Percentiles rank a stretch among this genome's conserved stretches.
Conservation (phyloP, 2,113 vertebrate species). For the Cygnus atratus region DNA sequence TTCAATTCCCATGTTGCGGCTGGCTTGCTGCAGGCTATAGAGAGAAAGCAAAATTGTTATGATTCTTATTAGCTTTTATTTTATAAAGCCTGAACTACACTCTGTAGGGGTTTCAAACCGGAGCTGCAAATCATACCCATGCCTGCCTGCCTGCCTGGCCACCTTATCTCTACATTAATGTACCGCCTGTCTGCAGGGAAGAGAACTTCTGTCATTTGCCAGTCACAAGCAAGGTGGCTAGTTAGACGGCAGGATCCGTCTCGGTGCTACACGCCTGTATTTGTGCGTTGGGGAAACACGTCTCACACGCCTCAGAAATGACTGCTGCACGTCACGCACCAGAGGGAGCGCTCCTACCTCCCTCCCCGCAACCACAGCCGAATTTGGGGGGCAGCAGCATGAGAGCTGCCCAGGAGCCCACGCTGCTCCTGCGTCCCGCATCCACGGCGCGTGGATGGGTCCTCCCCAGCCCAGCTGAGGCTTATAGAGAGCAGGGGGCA, state of each 20-base stretch:
- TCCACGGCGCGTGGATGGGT: accelerated
- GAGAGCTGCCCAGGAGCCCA: neutral
- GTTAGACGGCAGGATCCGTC: neutral
- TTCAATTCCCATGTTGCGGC: conserved; percentile 66
- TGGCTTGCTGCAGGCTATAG: conserved; percentile 66
- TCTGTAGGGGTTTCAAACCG: conserved; percentile 48
- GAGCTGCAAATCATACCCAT: conserved; percentile 49
- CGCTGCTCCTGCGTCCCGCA: accelerated
- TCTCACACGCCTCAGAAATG: neutral
- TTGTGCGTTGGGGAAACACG: neutral
- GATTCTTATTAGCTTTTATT: conserved; percentile 75
- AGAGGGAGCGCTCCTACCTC: neutral
- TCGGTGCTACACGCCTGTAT: neutral
- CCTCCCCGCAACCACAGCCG: neutral
- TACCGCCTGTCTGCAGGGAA: conserved; percentile 18
- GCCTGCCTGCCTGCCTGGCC: conserved; percentile 38
- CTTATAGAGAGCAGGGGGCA: neutral
- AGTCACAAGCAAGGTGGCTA: neutral
- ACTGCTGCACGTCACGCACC: neutral
- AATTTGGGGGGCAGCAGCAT: accelerated
- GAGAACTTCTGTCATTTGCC: neutral
- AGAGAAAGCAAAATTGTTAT: conserved; percentile 70
- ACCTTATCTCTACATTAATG: neutral
- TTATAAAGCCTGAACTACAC: conserved; percentile 63
- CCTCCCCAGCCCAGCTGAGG: accelerated